Base-by-base conservation (phyloP, 2,888 invertebrate species). In the Sphecodes monilicornis region DNA sequence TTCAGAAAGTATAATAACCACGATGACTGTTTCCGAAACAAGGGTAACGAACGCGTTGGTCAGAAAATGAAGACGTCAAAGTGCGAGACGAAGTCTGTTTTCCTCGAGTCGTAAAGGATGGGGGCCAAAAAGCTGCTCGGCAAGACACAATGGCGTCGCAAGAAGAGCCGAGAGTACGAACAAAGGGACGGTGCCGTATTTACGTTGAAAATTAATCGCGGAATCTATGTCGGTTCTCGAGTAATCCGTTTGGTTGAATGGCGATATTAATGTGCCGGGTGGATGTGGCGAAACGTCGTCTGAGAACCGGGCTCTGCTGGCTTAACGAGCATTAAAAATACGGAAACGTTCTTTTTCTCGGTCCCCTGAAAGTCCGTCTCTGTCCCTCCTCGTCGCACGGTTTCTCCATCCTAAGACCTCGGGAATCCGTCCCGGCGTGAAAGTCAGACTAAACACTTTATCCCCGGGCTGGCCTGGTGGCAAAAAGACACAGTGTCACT, bases 381-480 rank as follows among this genome's bases (percentile, higher is more conserved):
- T 36, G n/a, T 80, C 75, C n/a, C 57, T 50, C 66, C 64, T 32
- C 22, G 10, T 29, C 41, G 36, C 78, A 1, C 18, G 3, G 26
- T 50, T 43, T 84, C 75, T 13, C 46, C 4, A 60, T 74, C 32
- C 71, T 41, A 75, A 71, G 76, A 78, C 74, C 78, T 18, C 75
- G 82, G 36, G 81, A 80, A 81, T 77, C 71, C 72, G 70, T 72
- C 83, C 60, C 73, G 50, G 39, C 36, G 68, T 18, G 82, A 73
- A 75, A 84, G 36, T 86, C 87, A 92, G 92, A 92, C 91, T 92
- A 93, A 93, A 92, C 92, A 93, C 91, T 90, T 92, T 92, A 91
- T 88, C 84, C 86, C 77, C 60, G 60, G 60, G n/a, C 54, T n/a
- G 41, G 64, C 64, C 71, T 71, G 80, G 29, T 70, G 82, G 80